These are phyloP conservation scores for Ormyrus rosae DNA, from an alignment of 2,888 invertebrate species.

Conservation along the genomic window DNA sequence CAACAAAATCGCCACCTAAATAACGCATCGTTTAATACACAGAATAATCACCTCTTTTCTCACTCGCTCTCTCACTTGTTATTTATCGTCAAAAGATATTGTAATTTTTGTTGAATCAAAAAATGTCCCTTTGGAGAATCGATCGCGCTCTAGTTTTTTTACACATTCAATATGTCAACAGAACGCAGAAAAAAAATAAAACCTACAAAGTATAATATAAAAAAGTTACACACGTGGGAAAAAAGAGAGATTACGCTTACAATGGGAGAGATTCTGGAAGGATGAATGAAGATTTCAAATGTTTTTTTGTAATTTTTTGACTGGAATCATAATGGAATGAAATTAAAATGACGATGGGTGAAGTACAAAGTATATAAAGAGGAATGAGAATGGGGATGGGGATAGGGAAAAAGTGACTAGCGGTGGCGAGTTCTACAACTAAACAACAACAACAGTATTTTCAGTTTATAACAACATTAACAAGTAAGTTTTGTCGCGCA, in stretches of 20 bases:
- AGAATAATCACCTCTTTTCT: constrained; percentile 44
- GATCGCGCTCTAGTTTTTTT: constrained; percentile 50
- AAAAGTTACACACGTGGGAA: constrained; percentile 39
- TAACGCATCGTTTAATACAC: constrained; percentile 12
- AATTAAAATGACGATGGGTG: constrained; percentile 25
- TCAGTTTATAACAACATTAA: constrained; percentile 76
- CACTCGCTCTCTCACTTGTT: constrained; percentile 39
- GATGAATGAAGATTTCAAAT: constrained; percentile 19
- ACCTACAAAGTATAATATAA: constrained; percentile 52
- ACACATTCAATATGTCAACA: constrained; percentile 57
- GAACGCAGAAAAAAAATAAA: constrained; percentile 53
- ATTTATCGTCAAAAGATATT: constrained; percentile 14
- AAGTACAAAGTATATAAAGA: constrained; percentile 15
- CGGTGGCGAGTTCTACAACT: constrained; percentile 76
- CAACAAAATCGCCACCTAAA: constrained; percentile 52
- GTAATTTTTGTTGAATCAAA: constrained; percentile 25
- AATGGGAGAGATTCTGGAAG: constrained; percentile 47
- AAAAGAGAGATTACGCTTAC: constrained; percentile 49
- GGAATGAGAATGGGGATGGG: constrained; percentile 16
- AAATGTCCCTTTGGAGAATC: constrained; percentile 46
- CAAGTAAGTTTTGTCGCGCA: constrained; percentile 72
- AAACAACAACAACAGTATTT: constrained; percentile 76
- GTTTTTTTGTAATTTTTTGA: constrained; percentile 30
- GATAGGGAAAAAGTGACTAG: constrained; percentile 71
- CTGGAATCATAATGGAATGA: background rate